Evolutionary conservation across 2,888 invertebrate genomes (phyloP).

Genomic region (Pyrgus malvae): DNA sequence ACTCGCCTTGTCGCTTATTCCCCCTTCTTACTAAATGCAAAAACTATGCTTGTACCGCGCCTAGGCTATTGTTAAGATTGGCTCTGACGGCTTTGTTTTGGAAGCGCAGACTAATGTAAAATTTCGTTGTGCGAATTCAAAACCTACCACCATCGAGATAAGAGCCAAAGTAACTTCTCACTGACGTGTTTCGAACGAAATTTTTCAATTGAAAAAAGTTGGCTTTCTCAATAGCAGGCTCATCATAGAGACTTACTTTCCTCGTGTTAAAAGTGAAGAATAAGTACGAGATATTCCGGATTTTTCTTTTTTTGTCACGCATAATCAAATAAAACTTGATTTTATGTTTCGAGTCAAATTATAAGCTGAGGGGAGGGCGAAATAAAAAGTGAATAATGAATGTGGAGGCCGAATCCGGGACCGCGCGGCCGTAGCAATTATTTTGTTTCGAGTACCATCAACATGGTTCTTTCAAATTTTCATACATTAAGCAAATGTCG

Average conservation of each 20-base stretch:
- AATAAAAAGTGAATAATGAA: conserved; percentile 82
- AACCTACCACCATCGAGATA: conserved; percentile 15
- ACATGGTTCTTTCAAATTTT: conserved; percentile 80
- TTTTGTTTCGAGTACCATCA: conserved; percentile 81
- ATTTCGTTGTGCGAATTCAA: conserved; percentile 31
- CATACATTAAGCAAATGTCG: conserved; percentile 80
- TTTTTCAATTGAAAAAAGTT: conserved; percentile 20
- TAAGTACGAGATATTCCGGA: conserved; percentile 64
- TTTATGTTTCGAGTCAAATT: conserved; percentile 81
- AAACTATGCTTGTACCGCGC: conserved; percentile 64
- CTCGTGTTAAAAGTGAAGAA: conserved; percentile 68
- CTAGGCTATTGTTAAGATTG: conserved; percentile 69
- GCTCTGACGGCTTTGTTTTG: conserved; percentile 66
- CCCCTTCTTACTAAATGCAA: conserved; percentile 71
- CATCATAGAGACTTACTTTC: conserved; percentile 55
- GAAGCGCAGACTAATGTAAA: conserved; percentile 50
- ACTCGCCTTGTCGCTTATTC: conserved; percentile 59
- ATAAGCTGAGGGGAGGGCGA: conserved; percentile 76
- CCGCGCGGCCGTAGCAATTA: conserved; percentile 80
- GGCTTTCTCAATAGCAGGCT: conserved; percentile 17
- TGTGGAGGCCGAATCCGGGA: conserved; percentile 75
- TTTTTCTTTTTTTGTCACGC: conserved; percentile 64
- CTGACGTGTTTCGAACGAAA: conserved; percentile 2
- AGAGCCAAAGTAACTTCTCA: conserved; percentile 10
- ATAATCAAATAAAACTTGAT: conserved; percentile 81